Percentiles rank a stretch among this genome's conserved stretches.
Evolutionary conservation across 2,888 invertebrate genomes (phyloP).

Genomic region (Ctenicera cuprea): DNA sequence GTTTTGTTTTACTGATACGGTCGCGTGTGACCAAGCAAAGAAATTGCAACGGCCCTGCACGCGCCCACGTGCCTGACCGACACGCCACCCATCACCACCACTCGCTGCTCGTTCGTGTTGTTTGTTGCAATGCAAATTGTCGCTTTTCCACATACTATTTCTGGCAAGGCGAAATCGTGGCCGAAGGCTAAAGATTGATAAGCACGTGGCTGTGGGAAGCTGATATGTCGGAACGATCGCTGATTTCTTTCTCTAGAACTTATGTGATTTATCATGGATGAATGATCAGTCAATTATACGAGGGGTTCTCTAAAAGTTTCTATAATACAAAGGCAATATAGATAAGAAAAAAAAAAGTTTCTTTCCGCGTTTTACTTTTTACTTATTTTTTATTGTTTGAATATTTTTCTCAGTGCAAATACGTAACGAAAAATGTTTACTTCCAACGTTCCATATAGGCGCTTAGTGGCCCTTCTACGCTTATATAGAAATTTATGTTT

Average conservation of each 20-base stretch:
- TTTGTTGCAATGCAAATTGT: constrained; percentile 44
- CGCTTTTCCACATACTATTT: constrained; percentile 44
- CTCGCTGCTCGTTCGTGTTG: constrained; percentile 42
- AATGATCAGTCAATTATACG: neutral
- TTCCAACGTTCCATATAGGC: too few relatives aligned
- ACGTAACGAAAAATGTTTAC: too few relatives aligned
- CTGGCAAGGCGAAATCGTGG: constrained; percentile 27
- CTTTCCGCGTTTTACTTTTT: too few relatives aligned
- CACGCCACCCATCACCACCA: constrained; percentile 47
- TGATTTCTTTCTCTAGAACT: neutral
- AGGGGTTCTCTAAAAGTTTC: neutral
- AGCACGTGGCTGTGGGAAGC: constrained; percentile 42
- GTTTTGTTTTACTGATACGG: constrained; percentile 65
- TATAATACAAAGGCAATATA: too few relatives aligned
- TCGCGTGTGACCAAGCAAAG: constrained; percentile 46
- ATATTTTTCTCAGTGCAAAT: too few relatives aligned
- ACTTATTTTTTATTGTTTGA: too few relatives aligned
- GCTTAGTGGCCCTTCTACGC: too few relatives aligned
- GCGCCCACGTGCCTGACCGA: constrained; percentile 53
- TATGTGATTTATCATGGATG: neutral
- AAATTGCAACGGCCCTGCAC: constrained; percentile 49
- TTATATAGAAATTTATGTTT: too few relatives aligned
- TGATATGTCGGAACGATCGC: constrained; percentile 12
- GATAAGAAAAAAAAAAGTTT: too few relatives aligned
- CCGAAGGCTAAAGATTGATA: constrained; percentile 41